A percentile compares a stretch with the other conserved stretches of the same genome.
phyloP scores from a whole-genome alignment of 1,140 invertebrate species.

The Zaprionus tsacasi region DNA sequence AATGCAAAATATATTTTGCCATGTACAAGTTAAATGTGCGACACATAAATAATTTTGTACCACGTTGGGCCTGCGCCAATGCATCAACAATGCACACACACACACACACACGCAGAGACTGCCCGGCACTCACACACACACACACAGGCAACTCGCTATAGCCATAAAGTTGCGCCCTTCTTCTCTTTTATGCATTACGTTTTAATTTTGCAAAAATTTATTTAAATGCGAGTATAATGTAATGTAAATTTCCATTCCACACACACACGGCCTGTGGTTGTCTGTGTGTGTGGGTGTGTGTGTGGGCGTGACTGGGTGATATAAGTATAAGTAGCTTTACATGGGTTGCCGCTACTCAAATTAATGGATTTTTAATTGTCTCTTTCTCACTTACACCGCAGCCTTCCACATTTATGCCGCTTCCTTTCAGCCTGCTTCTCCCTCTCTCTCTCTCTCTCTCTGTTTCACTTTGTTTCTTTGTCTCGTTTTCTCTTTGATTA shows the following conservation, averaged over 20 bases:
- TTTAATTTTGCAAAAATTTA: conserved; percentile 82
- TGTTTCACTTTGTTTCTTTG: not conserved
- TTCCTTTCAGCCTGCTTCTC: not conserved
- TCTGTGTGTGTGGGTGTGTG: conserved; percentile 20
- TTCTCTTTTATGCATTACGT: conserved; percentile 67
- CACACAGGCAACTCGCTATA: conserved; percentile 5
- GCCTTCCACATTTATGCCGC: conserved; percentile 7
- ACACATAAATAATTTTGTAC: conserved; percentile 79
- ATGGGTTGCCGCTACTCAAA: conserved; percentile 78
- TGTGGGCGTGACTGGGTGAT: conserved; percentile 43
- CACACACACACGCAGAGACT: conserved; percentile 5
- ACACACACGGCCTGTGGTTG: not conserved
- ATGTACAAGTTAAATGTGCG: conserved; percentile 80
- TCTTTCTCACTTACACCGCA: conserved; percentile 77
- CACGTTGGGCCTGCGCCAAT: conserved; percentile 54
- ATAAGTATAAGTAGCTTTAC: conserved; percentile 76
- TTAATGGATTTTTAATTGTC: conserved; percentile 83
- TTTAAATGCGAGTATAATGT: conserved; percentile 81
- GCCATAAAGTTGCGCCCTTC: conserved; percentile 25
- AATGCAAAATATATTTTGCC: conserved; percentile 81
- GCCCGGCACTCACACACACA: conserved; percentile 5
- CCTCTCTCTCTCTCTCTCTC: not conserved
- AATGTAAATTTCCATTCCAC: conserved; percentile 76
- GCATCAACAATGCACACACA: conserved; percentile 64
- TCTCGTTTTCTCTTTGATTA: conserved; percentile 5